Evolutionary conservation across 2,797 vertebrate genomes (phyloP).

Genomic region (Enteromius treurensis): DNA sequence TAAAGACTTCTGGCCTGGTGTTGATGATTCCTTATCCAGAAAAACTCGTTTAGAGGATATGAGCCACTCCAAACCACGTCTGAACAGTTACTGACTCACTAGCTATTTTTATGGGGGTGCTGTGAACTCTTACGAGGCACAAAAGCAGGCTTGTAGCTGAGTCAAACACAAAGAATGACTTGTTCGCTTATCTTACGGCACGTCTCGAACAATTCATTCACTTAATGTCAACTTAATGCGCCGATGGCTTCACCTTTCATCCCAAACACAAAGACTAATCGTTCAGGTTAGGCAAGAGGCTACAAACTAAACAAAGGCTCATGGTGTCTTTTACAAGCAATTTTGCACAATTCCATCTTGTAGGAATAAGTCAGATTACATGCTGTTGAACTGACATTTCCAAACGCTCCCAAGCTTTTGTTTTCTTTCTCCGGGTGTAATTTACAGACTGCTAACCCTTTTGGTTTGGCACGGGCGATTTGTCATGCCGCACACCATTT

Average conservation of each 20-base stretch:
- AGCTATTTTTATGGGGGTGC: constrained; percentile 41
- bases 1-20: constrained; percentile 17
- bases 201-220: constrained; percentile 44
- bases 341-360: constrained; percentile 10
- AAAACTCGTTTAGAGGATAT: constrained; percentile 46
- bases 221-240: constrained; percentile 29
- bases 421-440: constrained; percentile 11
- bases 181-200: constrained; percentile 43
- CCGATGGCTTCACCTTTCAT: constrained; percentile 32
- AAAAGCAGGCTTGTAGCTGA: constrained; percentile 45
- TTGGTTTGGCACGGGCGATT: constrained; percentile 34
- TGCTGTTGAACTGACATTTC: neutral
- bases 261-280: constrained; percentile 26
- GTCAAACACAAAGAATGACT: constrained; percentile 44
- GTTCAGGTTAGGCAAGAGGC: constrained; percentile 35
- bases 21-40: constrained; percentile 39
- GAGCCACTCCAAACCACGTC: constrained; percentile 41
- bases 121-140: constrained; percentile 29
- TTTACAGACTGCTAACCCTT: constrained; percentile 38
- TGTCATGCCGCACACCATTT: constrained; percentile 48
- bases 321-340: constrained; percentile 10
- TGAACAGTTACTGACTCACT: constrained; percentile 56
- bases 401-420: neutral
- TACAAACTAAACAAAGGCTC: constrained; percentile 30
- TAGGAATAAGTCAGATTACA: constrained; percentile 20